phyloP scores from a whole-genome alignment of 2,797 vertebrate species.

The Hirundo rustica region DNA sequence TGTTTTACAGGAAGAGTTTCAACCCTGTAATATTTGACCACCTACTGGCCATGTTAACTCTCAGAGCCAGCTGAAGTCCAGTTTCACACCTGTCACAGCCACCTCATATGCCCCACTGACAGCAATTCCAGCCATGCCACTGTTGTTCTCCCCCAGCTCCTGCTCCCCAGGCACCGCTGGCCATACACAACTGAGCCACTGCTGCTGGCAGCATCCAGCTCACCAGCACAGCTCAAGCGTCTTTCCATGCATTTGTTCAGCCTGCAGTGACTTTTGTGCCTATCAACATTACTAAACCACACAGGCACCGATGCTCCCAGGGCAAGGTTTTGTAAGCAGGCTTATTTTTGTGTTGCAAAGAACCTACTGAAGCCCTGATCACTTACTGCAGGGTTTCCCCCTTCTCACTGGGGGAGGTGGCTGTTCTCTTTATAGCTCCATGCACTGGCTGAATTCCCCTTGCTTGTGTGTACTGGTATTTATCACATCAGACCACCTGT shows the following conservation, averaged over 20 bases:
- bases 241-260: not conserved
- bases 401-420: not conserved
- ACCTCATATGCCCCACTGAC: not conserved
- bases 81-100: not conserved
- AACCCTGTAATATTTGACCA: not conserved
- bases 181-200: not conserved
- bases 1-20: not conserved
- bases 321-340: not conserved
- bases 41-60: not conserved
- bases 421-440: slow-evolving; percentile 1
- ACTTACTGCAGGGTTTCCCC: slow-evolving; percentile 16
- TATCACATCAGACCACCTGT: not conserved
- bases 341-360: not conserved
- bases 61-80: not conserved
- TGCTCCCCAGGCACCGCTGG: not conserved
- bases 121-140: not conserved
- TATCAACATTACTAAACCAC: not conserved
- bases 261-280: not conserved
- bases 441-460: not conserved
- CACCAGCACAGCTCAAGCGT: not conserved
- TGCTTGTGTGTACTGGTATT: not conserved
- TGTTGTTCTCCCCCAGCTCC: not conserved
- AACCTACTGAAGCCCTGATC: not conserved
- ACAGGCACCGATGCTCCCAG: not conserved
- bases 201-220: not conserved